Evolutionary conservation across 2,113 vertebrate species (phyloP).

Genomic region (Stomatorhinus ivindoensis): DNA sequence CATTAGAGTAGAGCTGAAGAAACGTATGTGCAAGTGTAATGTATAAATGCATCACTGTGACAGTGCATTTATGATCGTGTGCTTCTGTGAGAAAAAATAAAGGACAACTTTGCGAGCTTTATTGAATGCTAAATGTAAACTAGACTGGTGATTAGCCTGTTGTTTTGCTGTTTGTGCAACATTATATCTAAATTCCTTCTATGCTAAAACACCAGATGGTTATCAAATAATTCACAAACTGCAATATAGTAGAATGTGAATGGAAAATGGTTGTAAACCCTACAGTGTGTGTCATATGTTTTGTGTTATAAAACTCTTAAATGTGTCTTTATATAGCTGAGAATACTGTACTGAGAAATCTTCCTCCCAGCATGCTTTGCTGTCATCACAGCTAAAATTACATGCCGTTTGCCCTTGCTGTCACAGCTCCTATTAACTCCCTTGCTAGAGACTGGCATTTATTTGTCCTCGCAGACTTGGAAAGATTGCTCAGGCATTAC

Average conservation of each 20-base stretch:
- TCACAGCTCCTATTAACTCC: not conserved
- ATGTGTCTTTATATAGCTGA: not conserved
- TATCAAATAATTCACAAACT: not conserved
- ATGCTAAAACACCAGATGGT: not conserved
- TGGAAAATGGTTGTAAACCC: not conserved
- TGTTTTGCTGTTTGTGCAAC: not conserved
- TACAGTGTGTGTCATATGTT: not conserved
- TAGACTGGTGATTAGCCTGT: not conserved
- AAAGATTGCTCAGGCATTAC: not conserved
- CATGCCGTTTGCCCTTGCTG: not conserved
- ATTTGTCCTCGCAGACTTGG: not conserved
- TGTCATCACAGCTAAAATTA: not conserved
- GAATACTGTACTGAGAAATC: not conserved
- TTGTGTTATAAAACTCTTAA: not conserved
- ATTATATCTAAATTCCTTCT: not conserved
- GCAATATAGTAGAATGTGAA: not conserved
- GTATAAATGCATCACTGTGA: not conserved
- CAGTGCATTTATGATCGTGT: not conserved
- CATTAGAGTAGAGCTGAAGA: not conserved
- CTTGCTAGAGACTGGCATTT: not conserved
- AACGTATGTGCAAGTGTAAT: not conserved
- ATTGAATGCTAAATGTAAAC: not conserved
- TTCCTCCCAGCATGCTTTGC: not conserved
- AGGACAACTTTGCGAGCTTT: not conserved
- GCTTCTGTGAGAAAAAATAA: not conserved